Evolutionary conservation across 2,113 vertebrate species (phyloP), one percentile per base, ranked within the genome.

Genomic region (Eonycteris spelaea): DNA sequence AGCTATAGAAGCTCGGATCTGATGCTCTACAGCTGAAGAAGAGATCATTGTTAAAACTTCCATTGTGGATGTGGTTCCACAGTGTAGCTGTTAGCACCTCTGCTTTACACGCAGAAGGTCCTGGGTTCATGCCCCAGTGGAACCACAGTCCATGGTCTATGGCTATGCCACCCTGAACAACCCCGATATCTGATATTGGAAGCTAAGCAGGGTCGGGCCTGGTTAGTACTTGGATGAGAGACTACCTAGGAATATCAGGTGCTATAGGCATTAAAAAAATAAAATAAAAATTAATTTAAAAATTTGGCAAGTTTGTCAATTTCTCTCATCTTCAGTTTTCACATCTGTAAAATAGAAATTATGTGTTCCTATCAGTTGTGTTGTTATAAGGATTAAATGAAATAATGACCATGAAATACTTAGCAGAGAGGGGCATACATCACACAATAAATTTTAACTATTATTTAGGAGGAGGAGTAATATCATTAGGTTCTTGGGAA

Each of bases 1-100:
- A 71, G 35, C 48, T 88, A 61, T 67, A 77, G 51, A 67, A 51
- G 48, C 13, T 51, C 13, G 3, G 13, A 51, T 13, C 48, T 51
- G 48, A 51, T 51, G 13, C 48, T 51, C 48, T 51, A 84, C 90
- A 99, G 96, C 94, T 98, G 63, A 99, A 98, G 96, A 99, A 98
- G 75, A 99, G 98, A 95, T 99, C 98, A 0, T 98, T 99, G 95
- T 99, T 99, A 97, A 98, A 79, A 51, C 98, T 99, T 88, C 98
- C 98, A 97, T 98, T 99, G 45, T 98, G 48, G 48, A 14, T 3
- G 3, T 51, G 13, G 48, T 51, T 51, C 48, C 48, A 51, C 48
- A 51, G 48, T 14, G 48, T 51, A 51, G 48, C 48, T 3, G 48
- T 51, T 51, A 51, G 48, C 13, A 51, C 48, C 13, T 51, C 48